A percentile compares a stretch with the other conserved stretches of the same genome.
Evolutionary conservation across 2,888 invertebrate genomes (phyloP).

Genomic region (Orthosia gothica): DNA sequence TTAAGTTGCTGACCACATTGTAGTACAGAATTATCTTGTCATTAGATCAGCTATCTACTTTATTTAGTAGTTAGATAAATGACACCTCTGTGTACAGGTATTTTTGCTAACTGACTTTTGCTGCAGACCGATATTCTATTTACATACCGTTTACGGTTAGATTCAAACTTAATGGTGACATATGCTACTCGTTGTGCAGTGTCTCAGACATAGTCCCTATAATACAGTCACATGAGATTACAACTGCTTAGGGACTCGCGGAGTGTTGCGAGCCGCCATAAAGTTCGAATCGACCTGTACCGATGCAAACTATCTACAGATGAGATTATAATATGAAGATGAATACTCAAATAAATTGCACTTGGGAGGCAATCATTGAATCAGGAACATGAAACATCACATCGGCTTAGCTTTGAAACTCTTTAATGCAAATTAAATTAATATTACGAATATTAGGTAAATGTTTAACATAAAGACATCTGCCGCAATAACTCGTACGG

Average conservation of each 20-base stretch:
- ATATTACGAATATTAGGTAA: constrained; percentile 36
- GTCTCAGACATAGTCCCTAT: too few species aligned
- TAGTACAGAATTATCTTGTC: background rate
- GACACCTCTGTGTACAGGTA: background rate
- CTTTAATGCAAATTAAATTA: constrained; percentile 49
- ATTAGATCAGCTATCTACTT: background rate
- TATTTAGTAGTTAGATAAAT: background rate
- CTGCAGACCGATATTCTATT: constrained; percentile 1
- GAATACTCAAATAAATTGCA: constrained; percentile 33
- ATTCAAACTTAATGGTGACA: too few species aligned
- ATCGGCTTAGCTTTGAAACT: constrained; percentile 22
- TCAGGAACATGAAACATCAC: constrained; percentile 30
- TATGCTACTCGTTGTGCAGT: too few species aligned
- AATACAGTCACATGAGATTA: too few species aligned
- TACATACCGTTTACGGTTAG: too few species aligned
- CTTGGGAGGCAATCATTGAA: constrained; percentile 40
- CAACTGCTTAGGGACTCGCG: too few species aligned
- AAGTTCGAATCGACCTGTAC: background rate
- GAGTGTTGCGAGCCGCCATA: too few species aligned
- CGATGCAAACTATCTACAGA: background rate
- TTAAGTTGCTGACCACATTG: constrained; percentile 13
- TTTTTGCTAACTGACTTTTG: background rate
- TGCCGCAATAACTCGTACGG: constrained; percentile 42
- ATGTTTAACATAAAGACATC: constrained; percentile 33
- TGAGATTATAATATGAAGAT: constrained; percentile 16